Percentiles rank a stretch among this genome's conserved stretches.
phyloP scores from a whole-genome alignment of 2,113 vertebrate genomes.

The Macaca nemestrina region DNA sequence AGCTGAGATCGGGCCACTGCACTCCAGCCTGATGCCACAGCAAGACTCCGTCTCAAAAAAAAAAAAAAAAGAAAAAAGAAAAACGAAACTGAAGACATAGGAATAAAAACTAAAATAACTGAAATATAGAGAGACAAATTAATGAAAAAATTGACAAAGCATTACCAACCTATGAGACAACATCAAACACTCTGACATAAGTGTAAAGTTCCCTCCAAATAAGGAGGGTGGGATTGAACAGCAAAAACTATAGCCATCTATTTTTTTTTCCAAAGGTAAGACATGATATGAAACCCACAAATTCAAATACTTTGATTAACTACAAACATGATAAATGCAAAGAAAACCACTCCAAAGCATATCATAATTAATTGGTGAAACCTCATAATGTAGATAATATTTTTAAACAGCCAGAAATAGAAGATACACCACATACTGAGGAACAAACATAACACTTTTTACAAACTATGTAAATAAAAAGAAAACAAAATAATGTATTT shows the following conservation, averaged over 20 bases:
- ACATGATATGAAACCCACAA: background rate
- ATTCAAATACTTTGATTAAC: background rate
- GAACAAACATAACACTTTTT: background rate
- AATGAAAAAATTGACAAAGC: background rate
- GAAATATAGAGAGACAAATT: background rate
- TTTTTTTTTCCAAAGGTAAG: background rate
- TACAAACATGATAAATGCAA: background rate
- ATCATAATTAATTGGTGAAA: background rate
- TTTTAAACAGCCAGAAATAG: background rate
- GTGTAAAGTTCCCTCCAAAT: background rate
- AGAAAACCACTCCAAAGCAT: background rate
- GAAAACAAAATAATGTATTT: background rate
- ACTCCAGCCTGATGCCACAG: too few relatives aligned
- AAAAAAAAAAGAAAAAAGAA: too few relatives aligned
- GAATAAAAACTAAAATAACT: background rate
- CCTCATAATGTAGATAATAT: background rate
- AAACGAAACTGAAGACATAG: background rate
- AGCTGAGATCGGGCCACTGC: too few relatives aligned
- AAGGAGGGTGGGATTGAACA: background rate
- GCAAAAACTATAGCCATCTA: background rate
- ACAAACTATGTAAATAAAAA: background rate
- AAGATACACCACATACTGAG: background rate
- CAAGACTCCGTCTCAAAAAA: too few relatives aligned
- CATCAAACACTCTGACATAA: background rate
- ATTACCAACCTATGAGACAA: background rate